Percentiles rank a stretch among this genome's conserved stretches.
phyloP scores from a whole-genome alignment of 2,113 vertebrate genomes.

The Ivindomyrus marchei region DNA sequence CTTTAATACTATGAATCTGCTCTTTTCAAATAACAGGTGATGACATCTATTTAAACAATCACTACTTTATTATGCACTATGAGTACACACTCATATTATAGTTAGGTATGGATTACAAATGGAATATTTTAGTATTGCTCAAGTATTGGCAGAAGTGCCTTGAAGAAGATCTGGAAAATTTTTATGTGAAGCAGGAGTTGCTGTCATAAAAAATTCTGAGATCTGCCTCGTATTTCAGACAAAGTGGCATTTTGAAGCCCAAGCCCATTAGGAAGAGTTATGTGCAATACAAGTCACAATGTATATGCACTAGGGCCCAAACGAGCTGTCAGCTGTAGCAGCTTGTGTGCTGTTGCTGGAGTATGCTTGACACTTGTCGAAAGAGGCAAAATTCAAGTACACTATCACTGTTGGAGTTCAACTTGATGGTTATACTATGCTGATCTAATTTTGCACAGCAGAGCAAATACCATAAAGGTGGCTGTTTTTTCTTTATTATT shows the following conservation, averaged over 20 bases:
- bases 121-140: neutral
- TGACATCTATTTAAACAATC: neutral
- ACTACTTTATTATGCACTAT: neutral
- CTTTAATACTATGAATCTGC: neutral
- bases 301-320: neutral
- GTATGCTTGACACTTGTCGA: neutral
- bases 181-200: neutral
- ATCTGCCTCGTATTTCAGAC: neutral
- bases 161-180: neutral
- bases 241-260: neutral
- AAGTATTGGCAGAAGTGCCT: neutral
- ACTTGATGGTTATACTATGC: neutral
- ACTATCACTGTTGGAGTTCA: neutral
- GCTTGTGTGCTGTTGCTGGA: neutral
- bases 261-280: neutral
- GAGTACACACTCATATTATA: neutral
- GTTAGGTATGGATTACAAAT: neutral
- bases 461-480: neutral
- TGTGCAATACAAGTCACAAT: neutral
- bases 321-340: neutral
- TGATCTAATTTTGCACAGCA: neutral
- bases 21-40: constrained; percentile 21
- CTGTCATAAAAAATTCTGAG: neutral
- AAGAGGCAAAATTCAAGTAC: neutral
- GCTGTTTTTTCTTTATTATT: neutral